Evolutionary conservation across 2,888 invertebrate genomes (phyloP).

Genomic region (Lasioglossum pauxillum): DNA sequence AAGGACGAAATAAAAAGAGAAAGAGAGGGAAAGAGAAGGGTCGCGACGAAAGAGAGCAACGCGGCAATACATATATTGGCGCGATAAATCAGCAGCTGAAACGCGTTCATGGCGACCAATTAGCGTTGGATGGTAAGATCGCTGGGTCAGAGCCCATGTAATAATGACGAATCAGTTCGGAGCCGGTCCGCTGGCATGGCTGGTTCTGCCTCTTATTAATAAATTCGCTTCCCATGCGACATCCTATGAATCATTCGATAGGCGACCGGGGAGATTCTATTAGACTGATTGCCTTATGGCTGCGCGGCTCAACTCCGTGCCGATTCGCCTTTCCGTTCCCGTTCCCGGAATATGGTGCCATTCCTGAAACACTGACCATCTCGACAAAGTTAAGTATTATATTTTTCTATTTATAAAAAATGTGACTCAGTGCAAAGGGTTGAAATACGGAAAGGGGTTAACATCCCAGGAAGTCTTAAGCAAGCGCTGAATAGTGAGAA

Average conservation of each 20-base stretch:
- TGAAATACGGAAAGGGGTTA: too few relatives aligned
- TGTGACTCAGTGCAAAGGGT: too few relatives aligned
- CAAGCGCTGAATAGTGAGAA: too few relatives aligned
- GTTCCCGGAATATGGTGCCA: not conserved
- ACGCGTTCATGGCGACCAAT: conserved; percentile 65
- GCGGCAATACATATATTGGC: conserved; percentile 47
- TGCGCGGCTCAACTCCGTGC: conserved; percentile 56
- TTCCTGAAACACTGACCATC: not conserved
- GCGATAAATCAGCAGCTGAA: conserved; percentile 64
- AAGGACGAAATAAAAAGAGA: not conserved
- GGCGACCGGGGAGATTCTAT: conserved; percentile 76
- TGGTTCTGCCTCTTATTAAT: conserved; percentile 72
- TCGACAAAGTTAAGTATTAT: too few relatives aligned
- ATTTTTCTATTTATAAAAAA: too few relatives aligned
- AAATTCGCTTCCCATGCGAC: conserved; percentile 77
- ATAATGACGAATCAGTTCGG: conserved; percentile 74
- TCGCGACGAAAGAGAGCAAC: conserved; percentile 15
- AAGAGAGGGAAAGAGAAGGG: not conserved
- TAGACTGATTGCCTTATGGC: conserved; percentile 76
- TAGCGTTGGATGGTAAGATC: conserved; percentile 67
- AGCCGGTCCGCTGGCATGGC: conserved; percentile 58
- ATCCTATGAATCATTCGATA: conserved; percentile 76
- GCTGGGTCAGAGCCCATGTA: conserved; percentile 66
- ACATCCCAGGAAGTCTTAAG: too few relatives aligned
- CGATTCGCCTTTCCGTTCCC: conserved; percentile 68